Base-by-base conservation (phyloP, 2,888 invertebrate genomes). In the Drosophila fulvimacula region DNA sequence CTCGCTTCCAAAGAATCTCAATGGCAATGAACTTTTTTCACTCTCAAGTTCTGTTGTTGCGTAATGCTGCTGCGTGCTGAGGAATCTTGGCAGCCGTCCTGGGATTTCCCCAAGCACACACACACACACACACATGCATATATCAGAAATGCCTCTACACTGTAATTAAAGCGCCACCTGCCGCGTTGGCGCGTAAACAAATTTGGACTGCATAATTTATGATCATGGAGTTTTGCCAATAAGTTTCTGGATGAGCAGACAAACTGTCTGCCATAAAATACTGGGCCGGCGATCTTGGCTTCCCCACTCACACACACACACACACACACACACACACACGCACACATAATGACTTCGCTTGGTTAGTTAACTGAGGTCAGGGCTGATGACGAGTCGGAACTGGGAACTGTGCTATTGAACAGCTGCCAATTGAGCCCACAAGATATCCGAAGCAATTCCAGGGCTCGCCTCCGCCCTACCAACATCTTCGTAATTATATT, bases 221-320 rank as follows among this genome's bases (percentile, higher is more conserved):
- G 91, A 86, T 85, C 90, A 91, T 91, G 91, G 91, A 91, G 91
- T 91, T 90, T 85, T 91, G 91, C 91, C 91, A 91, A 91, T 91
- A 91, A 91, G 86, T 89, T 90, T 71, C 71, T 70, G 76, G 84
- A 70, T 65, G 69, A 69, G 66, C 73, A 82, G 88, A 87, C 83
- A 82, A 57, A 56, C 76, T 61, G 87, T 87, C 83, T 84, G 80
- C 65, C 63, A 66, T 24, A 32, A 69, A 38, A 39, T 41, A 41
- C 34, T 38, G 44, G 32, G 42, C 46, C 30, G 46, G 39, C 52
- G 71, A 74, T 74, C 70, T 46, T 65, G 32, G 48, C 46, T 17
- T 13, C 19, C 52, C 42, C 39, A 15, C 21, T 6, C 10, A 21
- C 30, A 15, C 24, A 15, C 24, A 46, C 48, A 19, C 38, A 4